Base-by-base conservation (phyloP, 1,140 invertebrate genomes). In the Drosophila nannoptera region DNA sequence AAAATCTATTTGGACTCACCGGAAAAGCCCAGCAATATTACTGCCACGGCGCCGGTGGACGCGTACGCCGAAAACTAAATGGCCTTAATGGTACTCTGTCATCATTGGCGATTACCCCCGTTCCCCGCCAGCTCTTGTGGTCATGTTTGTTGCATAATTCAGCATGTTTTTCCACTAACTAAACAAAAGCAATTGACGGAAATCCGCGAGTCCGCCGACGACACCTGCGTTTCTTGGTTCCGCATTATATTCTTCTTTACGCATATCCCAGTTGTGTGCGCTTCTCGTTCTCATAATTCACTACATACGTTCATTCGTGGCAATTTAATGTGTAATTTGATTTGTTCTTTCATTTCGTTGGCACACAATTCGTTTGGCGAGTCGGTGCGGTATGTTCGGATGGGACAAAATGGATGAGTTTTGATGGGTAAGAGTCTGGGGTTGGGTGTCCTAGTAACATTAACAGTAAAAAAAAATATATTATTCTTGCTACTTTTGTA, bases 1-100 rank as follows among this genome's bases (percentile, higher is more conserved):
- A 95, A 94, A 90, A 96, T 96, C 75, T 94, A 95, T 89, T 90
- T 94, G 58, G 93, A 94, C 48, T 84, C 84, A n/a, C 82, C 87
- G 40, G 78, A 83, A 45, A 87, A 84, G 66, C 70, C 82, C 14
- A 83, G 52, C 65, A 80, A 72, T 60, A 65, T 77, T 9, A 81
- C 81, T 7, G 82, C 82, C 33, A 77, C 82, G 50, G 81, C 81
- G 60, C 75, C 77, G 4, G 62, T 86, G 58, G 81, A 84, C 35
- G 81, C 78, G 59, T 70, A 81, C 64, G 56, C 73, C 40, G 75
- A 78, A 4, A 69, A 83, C 42, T 75, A 82, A 22, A 48, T 22
- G 12, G 32, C 14, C 9, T 31, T n/a, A 14, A 48, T 16, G 49
- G 32, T 43, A 33, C 43, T 12, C 45, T 48, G 35, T 54, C 8